These are phyloP conservation scores for Grus americana DNA, from an alignment of 2,113 vertebrate genomes.

Conservation along the genomic window DNA sequence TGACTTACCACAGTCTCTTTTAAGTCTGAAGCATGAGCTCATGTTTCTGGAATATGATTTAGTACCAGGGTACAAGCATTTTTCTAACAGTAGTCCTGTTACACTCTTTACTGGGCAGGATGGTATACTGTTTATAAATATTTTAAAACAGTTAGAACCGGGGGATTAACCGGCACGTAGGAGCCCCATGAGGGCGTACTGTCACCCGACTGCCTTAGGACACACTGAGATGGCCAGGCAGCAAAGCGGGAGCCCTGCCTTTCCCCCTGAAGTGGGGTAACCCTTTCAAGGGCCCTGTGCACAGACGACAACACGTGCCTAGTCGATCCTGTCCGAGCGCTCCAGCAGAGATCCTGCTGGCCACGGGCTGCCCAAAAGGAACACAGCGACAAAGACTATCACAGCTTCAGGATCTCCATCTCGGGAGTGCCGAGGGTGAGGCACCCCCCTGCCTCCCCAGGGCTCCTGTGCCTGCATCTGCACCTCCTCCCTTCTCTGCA, in stretches of 20 bases:
- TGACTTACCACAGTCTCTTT: neutral
- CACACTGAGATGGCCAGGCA: neutral
- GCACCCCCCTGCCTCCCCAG: neutral
- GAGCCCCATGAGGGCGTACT: neutral
- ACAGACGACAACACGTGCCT: accelerated
- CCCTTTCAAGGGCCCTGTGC: accelerated
- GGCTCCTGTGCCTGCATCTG: too few relatives aligned
- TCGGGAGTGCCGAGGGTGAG: accelerated
- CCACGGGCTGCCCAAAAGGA: neutral
- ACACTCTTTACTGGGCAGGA: neutral
- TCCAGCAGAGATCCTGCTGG: neutral
- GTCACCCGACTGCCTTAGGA: neutral
- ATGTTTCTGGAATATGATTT: neutral
- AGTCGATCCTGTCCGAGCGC: neutral
- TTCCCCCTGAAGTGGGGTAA: neutral
- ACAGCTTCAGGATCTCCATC: accelerated
- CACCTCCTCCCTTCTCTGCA: neutral
- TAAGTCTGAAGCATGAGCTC: neutral
- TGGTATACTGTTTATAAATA: neutral
- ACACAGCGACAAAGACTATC: accelerated
- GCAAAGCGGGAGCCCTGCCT: accelerated
- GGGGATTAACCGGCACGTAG: neutral
- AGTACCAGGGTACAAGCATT: neutral
- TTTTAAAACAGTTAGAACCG: neutral
- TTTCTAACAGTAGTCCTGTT: neutral